A percentile compares a stretch with the other conserved stretches of the same genome.
Evolutionary conservation across 2,113 vertebrate genomes (phyloP).

Genomic region (Pterocles gutturalis): DNA sequence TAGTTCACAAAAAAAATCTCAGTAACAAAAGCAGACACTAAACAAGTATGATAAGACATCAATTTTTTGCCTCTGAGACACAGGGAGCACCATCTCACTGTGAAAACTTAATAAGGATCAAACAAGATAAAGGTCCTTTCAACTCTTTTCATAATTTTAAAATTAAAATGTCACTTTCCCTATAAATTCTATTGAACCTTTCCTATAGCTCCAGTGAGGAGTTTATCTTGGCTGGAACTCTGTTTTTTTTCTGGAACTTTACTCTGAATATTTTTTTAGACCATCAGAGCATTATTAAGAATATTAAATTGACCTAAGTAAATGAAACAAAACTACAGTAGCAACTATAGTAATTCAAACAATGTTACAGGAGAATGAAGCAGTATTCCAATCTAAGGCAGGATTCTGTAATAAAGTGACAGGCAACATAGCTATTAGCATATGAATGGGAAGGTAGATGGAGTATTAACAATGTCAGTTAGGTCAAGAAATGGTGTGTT

Average conservation of each 20-base stretch:
- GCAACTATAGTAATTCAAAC: background rate
- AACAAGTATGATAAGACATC: background rate
- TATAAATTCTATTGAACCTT: background rate
- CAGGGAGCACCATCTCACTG: background rate
- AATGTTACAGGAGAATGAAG: background rate
- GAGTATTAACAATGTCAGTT: background rate
- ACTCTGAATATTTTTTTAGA: background rate
- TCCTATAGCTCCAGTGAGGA: background rate
- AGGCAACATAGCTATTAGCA: background rate
- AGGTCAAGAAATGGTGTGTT: background rate
- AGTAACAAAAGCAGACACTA: background rate
- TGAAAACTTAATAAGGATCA: conserved; percentile 1
- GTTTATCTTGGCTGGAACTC: background rate
- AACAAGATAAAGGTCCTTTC: conserved; percentile 9
- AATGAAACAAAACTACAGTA: background rate
- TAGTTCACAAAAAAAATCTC: background rate
- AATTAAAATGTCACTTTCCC: conserved; percentile 21
- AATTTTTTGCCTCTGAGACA: conserved; percentile 12
- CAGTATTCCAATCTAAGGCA: background rate
- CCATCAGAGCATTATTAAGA: background rate
- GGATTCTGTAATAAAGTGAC: background rate
- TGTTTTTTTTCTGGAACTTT: background rate
- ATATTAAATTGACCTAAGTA: background rate
- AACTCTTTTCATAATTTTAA: background rate
- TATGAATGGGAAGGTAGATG: background rate